Conservation (phyloP, 2,888 invertebrate genomes). For the Pseudococcus viburni region DNA sequence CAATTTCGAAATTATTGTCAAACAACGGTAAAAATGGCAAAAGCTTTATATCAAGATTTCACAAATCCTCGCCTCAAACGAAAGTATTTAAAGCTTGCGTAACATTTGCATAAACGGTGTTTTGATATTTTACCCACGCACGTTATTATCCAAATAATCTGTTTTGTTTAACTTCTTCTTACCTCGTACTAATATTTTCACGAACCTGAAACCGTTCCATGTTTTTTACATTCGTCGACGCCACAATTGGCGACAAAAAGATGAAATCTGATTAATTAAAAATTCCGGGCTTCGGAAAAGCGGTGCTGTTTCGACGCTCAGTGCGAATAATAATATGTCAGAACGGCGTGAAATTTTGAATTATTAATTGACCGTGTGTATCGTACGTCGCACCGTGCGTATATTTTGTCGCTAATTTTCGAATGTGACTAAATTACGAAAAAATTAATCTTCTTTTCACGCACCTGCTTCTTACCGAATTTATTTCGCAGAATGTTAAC, state of each 20-base stretch:
- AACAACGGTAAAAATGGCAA: slow-evolving; percentile 38
- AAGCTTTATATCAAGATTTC: slow-evolving; percentile 54
- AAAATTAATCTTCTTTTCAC: slow-evolving; percentile 34
- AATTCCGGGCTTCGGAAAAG: neutral
- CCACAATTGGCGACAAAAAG: neutral
- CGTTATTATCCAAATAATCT: slow-evolving; percentile 52
- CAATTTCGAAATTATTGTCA: slow-evolving; percentile 48
- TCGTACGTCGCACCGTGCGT: neutral
- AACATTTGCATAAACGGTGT: slow-evolving; percentile 48
- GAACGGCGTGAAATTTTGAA: neutral
- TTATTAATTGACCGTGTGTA: slow-evolving; percentile 27
- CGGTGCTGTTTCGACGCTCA: neutral
- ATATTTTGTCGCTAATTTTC: neutral
- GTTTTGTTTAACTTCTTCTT: slow-evolving; percentile 55
- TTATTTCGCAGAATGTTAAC: neutral
- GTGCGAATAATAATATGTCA: neutral
- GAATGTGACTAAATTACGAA: neutral
- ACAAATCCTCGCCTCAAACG: slow-evolving; percentile 54
- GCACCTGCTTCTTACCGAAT: slow-evolving; percentile 29
- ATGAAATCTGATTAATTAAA: slow-evolving; percentile 43
- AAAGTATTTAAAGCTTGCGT: slow-evolving; percentile 47
- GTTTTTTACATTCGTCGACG: slow-evolving; percentile 18
- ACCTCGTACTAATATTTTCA: slow-evolving; percentile 38
- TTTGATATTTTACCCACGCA: slow-evolving; percentile 52
- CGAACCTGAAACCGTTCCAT: neutral